These are phyloP conservation scores for Myotis vivesi DNA, from an alignment of 2,797 vertebrate genomes.

Conservation along the genomic window DNA sequence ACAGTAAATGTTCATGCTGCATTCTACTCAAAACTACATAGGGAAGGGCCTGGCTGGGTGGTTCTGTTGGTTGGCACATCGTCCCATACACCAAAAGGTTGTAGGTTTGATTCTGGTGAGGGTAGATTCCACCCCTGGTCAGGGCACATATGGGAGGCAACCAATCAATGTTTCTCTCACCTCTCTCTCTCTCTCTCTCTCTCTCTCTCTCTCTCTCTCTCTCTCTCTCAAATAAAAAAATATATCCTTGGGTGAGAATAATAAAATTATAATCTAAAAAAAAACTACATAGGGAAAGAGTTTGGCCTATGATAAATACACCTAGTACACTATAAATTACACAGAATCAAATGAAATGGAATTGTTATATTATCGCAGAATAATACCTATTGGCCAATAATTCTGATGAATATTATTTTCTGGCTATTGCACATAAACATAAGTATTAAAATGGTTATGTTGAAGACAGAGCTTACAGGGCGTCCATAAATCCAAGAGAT, in stretches of 20 bases:
- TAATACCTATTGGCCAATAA: not conserved
- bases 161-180: not conserved
- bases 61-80: not conserved
- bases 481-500: not conserved
- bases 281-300: not conserved
- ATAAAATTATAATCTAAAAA: not conserved
- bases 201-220: too few relatives aligned
- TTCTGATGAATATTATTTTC: not conserved
- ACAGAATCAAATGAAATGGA: not conserved
- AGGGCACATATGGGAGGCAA: not conserved
- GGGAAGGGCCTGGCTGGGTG: not conserved
- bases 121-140: not conserved
- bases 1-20: not conserved
- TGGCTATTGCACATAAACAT: not conserved
- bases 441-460: not conserved
- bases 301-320: not conserved
- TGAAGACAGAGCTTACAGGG: not conserved
- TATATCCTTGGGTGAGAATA: not conserved
- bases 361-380: not conserved
- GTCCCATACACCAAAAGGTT: not conserved
- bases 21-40: not conserved
- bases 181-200: too few relatives aligned
- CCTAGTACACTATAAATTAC: not conserved
- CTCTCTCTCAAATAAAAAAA: not conserved
- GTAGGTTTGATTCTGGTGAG: not conserved